Percentiles rank a stretch among this genome's conserved stretches.
Evolutionary conservation across 2,888 invertebrate genomes (phyloP).

Genomic region (Drosophila dives): DNA sequence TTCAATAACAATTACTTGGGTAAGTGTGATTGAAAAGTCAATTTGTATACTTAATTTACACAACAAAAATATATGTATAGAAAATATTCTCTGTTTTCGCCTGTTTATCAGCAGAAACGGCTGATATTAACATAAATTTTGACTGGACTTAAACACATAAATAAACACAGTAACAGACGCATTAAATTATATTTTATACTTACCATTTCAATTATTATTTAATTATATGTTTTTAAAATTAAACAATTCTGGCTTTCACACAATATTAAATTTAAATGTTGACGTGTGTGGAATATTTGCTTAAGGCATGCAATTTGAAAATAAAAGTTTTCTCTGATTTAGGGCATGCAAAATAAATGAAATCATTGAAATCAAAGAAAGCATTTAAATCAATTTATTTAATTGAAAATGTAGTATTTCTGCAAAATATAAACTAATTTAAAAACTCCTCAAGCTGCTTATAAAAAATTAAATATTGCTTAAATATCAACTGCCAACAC

Average conservation of each 20-base stretch:
- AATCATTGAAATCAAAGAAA: not conserved
- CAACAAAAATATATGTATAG: not conserved
- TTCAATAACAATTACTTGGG: constrained; percentile 22
- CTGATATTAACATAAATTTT: constrained; percentile 15
- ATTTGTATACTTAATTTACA: constrained; percentile 4
- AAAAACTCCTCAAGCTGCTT: not conserved
- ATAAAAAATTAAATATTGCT: not conserved
- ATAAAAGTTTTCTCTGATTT: not conserved
- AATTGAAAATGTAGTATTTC: not conserved
- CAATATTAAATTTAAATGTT: not conserved
- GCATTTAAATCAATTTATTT: not conserved
- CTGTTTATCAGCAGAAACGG: constrained; percentile 5
- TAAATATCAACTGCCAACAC: not conserved
- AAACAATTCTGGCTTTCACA: constrained; percentile 19
- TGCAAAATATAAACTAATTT: not conserved
- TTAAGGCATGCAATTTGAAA: constrained; percentile 15
- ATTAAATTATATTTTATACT: constrained; percentile 43
- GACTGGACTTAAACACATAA: constrained; percentile 34
- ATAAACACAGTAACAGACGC: constrained; percentile 28
- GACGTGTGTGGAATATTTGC: constrained; percentile 1
- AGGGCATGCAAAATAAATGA: not conserved
- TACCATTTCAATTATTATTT: constrained; percentile 25
- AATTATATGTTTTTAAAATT: not conserved
- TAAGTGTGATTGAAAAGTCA: constrained; percentile 11
- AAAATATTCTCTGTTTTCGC: constrained; percentile 10